These are phyloP conservation scores for Chrysaora quinquecirrha DNA, from an alignment of 30 jellyfish, hydroid and myxozoan species.

Conservation along the genomic window DNA sequence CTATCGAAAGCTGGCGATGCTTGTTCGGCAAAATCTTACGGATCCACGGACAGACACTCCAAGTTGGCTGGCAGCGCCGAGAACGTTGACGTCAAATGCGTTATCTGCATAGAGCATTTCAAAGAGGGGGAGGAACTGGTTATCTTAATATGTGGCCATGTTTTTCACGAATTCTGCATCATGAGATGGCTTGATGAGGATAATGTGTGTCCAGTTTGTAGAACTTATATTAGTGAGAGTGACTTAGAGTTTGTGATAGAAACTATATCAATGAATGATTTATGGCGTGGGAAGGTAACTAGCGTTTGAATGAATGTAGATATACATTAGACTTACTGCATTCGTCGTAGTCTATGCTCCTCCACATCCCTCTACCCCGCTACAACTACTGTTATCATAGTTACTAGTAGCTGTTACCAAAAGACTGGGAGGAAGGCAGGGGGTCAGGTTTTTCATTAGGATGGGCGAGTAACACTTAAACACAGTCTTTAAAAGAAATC, in stretches of 20 bases:
- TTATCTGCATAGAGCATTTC: constrained; percentile 42
- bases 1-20: constrained; percentile 1
- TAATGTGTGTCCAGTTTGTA: constrained; percentile 52
- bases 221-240: constrained; percentile 27
- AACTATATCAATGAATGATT: constrained; percentile 12
- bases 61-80: constrained; percentile 5
- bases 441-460: too few species aligned
- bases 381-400: too few species aligned
- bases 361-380: too few species aligned
- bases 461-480: too few species aligned
- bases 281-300: neutral
- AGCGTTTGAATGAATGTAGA: neutral
- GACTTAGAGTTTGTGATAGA: constrained; percentile 43
- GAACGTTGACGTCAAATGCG: constrained; percentile 24
- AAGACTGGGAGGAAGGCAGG: too few species aligned
- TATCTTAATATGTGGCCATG: constrained; percentile 39
- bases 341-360: too few species aligned
- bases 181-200: constrained; percentile 46
- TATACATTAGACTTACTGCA: too few species aligned
- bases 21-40: constrained; percentile 6
- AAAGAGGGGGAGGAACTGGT: constrained; percentile 38
- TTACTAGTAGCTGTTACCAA: too few species aligned
- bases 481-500: too few species aligned
- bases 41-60: constrained; percentile 10
- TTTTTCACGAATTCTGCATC: constrained; percentile 51